A percentile compares a stretch with the other conserved stretches of the same genome.
These are phyloP conservation scores for Crepidodera aurea DNA, from an alignment of 2,888 invertebrate genomes.

Conservation along the genomic window DNA sequence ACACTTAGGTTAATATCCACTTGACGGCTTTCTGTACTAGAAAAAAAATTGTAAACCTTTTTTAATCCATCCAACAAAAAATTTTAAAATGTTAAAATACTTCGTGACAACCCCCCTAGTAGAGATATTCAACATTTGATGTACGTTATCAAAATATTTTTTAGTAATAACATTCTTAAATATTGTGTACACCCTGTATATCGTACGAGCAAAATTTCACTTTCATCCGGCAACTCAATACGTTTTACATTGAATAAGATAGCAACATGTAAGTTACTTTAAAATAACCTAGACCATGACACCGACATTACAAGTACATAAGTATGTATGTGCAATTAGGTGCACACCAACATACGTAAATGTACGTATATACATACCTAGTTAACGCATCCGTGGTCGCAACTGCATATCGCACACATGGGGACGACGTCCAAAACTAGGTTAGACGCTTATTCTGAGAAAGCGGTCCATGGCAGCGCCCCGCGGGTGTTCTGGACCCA, in stretches of 20 bases:
- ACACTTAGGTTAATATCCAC: no score
- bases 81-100: no score
- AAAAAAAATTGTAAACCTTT: no score
- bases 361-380: slow-evolving; percentile 14
- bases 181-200: background rate
- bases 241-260: slow-evolving; percentile 4
- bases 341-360: slow-evolving; percentile 16
- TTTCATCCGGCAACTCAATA: background rate
- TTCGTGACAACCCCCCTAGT: no score
- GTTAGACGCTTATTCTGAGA: slow-evolving; percentile 61
- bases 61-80: no score
- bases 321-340: background rate
- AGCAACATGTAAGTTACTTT: slow-evolving; percentile 4
- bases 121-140: no score
- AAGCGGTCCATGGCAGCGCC: slow-evolving; percentile 62
- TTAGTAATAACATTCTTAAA: no score
- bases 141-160: no score
- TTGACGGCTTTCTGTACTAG: no score
- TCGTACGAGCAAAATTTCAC: background rate
- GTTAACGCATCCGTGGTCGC: slow-evolving; percentile 32
- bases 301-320: slow-evolving; percentile 11
- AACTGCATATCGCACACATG: slow-evolving; percentile 54
- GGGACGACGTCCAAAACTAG: slow-evolving; percentile 54
- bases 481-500: slow-evolving; percentile 62
- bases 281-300: slow-evolving; percentile 25